Evolutionary conservation across 2,888 invertebrate species (phyloP), one percentile per base, ranked within the genome.

Genomic region (Leptinotarsa tumamoca): DNA sequence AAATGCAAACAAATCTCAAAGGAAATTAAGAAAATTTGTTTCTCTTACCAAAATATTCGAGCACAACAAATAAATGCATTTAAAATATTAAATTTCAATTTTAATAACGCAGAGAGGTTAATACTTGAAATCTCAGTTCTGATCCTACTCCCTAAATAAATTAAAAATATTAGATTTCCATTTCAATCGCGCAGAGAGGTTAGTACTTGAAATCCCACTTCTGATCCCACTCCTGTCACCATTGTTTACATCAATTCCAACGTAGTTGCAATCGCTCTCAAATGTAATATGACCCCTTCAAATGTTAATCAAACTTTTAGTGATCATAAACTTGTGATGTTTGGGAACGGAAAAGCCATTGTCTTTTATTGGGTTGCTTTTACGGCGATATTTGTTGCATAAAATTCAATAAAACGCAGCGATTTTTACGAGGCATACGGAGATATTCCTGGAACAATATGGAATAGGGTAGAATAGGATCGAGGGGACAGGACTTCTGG

Each of bases 221-320:
- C 13, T 56, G 21, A 18, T 21, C 23, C 21, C 23, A 23, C 58
- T 23, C 23, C 21, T 58, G 21, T 14, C n/a, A 58, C 21, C 7
- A 58, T 23, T 58, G 58, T 58, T 58, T 27, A 58, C 58, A 4
- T 52, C 52, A 58, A 21, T 15, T 23, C 23, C 23, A 21, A 4
- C 58, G 23, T 23, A 15, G 23, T 15, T 23, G 23, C 58, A 21
- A 23, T 21, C 14, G 23, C 58, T 23, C 13, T 58, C 27, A 4
- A 58, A 58, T 27, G 58, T 58, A 58, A 58, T 23, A 23, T 23
- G 18, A 21, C 58, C 58, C 27, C 54, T 69, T 56, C 18, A 54
- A 50, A 78, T 75, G 75, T 75, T 78, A 75, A 78, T 78, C 75
- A 78, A 78, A 78, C 73, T 78, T 78, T 78, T 78, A 78, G 68